A percentile compares a stretch with the other conserved stretches of the same genome.
Evolutionary conservation across 2,797 vertebrate genomes (phyloP).

Genomic region (Hoplostethus mediterraneus): DNA sequence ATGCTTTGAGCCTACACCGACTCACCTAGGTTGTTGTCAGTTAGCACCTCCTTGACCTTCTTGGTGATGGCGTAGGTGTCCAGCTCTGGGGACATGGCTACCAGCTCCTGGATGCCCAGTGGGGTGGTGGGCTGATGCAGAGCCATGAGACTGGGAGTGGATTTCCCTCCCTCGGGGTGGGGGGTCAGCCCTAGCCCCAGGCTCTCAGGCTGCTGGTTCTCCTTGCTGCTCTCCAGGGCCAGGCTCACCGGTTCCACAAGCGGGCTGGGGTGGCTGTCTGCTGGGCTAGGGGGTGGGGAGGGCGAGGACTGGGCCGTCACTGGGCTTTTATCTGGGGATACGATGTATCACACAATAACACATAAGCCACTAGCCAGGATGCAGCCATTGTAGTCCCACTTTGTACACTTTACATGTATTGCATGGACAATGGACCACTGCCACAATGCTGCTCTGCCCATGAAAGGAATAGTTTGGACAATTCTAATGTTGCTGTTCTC

Average conservation of each 20-base stretch:
- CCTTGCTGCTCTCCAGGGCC: conserved; percentile 94
- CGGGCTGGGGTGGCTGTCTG: conserved; percentile 87
- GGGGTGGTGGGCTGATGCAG: conserved; percentile 84
- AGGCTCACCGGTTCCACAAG: conserved; percentile 89
- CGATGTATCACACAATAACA: conserved; percentile 10
- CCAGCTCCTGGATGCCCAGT: conserved; percentile 95
- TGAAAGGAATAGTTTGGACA: background rate
- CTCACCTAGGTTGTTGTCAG: conserved; percentile 98
- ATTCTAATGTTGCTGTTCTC: background rate
- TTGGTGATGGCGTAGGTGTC: conserved; percentile 98
- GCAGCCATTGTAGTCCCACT: background rate
- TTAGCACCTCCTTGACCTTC: conserved; percentile 98
- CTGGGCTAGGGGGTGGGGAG: conserved; percentile 91
- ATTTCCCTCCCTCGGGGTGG: conserved; percentile 84
- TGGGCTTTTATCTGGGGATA: conserved; percentile 86
- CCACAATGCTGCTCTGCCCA: background rate
- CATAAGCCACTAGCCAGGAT: background rate
- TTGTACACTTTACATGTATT: background rate
- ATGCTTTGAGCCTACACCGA: background rate
- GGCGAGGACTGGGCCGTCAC: conserved; percentile 88
- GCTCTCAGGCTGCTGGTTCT: conserved; percentile 94
- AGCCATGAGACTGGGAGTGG: conserved; percentile 72
- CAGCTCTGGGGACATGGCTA: conserved; percentile 95
- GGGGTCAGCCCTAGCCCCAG: conserved; percentile 73
- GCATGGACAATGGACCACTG: background rate